Evolutionary conservation across 2,888 invertebrate species (phyloP), one percentile per base, ranked within the genome.

Genomic region (Platycheirus rosarum): DNA sequence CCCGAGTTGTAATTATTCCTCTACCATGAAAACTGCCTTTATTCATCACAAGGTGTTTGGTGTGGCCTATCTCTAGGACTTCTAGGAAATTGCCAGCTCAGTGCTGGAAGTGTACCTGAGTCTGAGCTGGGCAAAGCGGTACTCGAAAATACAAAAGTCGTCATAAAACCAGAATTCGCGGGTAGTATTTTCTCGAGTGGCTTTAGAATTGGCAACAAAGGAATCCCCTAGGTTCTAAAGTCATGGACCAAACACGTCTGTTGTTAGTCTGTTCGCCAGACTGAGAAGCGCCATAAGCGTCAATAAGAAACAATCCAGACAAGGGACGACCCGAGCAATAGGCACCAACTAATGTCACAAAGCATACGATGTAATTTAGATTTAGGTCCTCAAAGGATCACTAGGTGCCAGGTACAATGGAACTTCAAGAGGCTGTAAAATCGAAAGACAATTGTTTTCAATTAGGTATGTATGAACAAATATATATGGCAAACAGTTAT

Each of bases 201-300:
- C 66, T 75, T 66, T 70, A 60, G 42, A 80, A 70, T 53, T 65
- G 46, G 42, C 53, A 60, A 80, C 60, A 80, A 80, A 70, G 80
- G 70, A 76, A 62, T 75, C 46, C 66, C 80, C 70, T 66, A 18
- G 11, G 53, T 80, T 35, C 62, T 14, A 53, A 80, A 53, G 46
- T 62, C 53, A 48, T 23, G 23, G 37, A 13, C 14, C 9, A 44
- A 51, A 55, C 20, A 20, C 62, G 13, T 48, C 37, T 26, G 46
- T n/a, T 69, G 37, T 14, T 49, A 55, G 44, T 16, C 32, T 68
- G 44, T 60, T 60, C 44, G 35, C 62, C 62, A 80, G 80, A 80
- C 80, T 62, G 6, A 71, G 80, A 80, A 80, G 80, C 80, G 80
- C 80, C 80, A 80, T 76, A 75, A 75, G 65, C 66, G 78, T 69